phyloP scores from a whole-genome alignment of 2,797 vertebrate genomes.

The Cichlasoma orientale region DNA sequence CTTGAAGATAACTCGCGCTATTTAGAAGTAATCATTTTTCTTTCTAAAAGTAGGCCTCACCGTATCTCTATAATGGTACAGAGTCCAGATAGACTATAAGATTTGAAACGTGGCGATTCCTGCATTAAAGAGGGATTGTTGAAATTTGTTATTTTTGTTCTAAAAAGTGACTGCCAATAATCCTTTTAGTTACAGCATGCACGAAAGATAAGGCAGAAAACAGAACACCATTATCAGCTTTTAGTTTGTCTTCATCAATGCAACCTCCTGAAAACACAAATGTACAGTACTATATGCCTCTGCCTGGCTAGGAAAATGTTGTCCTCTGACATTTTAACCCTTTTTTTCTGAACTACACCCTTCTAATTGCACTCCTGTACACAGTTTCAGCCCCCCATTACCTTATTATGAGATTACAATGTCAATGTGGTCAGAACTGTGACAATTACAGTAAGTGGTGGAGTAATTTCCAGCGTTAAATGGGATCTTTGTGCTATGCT shows the following conservation, averaged over 20 bases:
- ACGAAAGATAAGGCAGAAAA: not conserved
- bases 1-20: conserved; percentile 63
- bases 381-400: conserved; percentile 75
- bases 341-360: conserved; percentile 56
- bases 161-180: conserved; percentile 1
- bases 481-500: conserved; percentile 63
- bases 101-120: not conserved
- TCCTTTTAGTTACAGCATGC: not conserved
- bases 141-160: conserved; percentile 8
- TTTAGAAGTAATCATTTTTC: conserved; percentile 53
- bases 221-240: not conserved
- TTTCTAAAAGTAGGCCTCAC: conserved; percentile 22
- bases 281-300: conserved; percentile 3
- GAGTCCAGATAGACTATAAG: conserved; percentile 10
- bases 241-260: conserved; percentile 10
- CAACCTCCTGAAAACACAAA: conserved; percentile 13
- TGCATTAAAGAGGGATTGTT: not conserved
- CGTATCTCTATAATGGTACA: not conserved
- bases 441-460: conserved; percentile 78
- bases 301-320: conserved; percentile 25
- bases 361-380: conserved; percentile 72
- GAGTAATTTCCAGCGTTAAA: conserved; percentile 74
- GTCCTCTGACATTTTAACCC: conserved; percentile 64
- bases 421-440: conserved; percentile 73
- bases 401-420: conserved; percentile 81